A percentile compares a stretch with the other conserved stretches of the same genome.
Evolutionary conservation across 2,797 vertebrate genomes (phyloP).

Genomic region (Eutrigla gurnardus): DNA sequence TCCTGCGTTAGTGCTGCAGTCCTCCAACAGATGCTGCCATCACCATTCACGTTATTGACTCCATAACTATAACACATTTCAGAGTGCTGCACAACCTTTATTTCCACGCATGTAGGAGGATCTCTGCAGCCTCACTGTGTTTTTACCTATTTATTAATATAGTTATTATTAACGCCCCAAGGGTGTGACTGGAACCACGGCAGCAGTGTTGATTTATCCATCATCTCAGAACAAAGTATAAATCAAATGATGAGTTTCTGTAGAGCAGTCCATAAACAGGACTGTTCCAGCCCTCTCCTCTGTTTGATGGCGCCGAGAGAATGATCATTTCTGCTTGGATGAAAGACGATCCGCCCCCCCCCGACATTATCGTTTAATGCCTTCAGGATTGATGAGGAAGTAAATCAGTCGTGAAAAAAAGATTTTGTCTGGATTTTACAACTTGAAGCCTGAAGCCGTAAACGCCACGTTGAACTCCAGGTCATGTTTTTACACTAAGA

Average conservation of each 20-base stretch:
- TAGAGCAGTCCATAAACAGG: too few species aligned
- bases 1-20: not conserved
- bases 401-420: not conserved
- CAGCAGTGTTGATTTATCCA: not conserved
- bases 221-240: not conserved
- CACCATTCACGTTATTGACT: not conserved
- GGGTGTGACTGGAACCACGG: slow-evolving; percentile 1
- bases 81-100: not conserved
- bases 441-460: not conserved
- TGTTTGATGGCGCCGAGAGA: not conserved
- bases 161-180: not conserved
- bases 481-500: not conserved
- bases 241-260: too few species aligned
- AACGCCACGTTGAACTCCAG: not conserved
- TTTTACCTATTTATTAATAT: not conserved
- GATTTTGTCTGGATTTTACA: not conserved
- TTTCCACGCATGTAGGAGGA: not conserved
- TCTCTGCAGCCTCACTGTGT: not conserved
- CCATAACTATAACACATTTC: not conserved
- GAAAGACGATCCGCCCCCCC: not conserved
- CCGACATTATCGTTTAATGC: not conserved
- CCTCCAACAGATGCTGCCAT: not conserved
- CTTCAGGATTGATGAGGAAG: not conserved
- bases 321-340: not conserved
- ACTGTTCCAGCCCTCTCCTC: too few species aligned